phyloP scores from a whole-genome alignment of 2,113 vertebrate species.

The Recurvirostra avosetta region DNA sequence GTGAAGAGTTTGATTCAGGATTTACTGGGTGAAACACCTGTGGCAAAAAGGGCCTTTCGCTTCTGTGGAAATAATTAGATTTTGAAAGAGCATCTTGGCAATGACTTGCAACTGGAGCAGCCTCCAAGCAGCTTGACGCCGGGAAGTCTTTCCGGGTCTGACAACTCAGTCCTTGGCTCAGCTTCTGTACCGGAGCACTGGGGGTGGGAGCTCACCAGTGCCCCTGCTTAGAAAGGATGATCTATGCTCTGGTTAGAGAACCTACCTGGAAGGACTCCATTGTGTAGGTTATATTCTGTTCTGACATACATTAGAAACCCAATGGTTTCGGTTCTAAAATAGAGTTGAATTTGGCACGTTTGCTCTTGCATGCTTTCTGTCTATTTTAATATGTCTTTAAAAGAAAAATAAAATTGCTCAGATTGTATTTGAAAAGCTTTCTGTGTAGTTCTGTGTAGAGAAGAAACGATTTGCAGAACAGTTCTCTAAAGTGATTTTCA shows the following conservation, averaged over 20 bases:
- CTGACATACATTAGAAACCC: background rate
- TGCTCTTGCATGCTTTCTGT: background rate
- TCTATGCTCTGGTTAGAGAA: background rate
- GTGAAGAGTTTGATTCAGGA: background rate
- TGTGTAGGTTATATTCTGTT: background rate
- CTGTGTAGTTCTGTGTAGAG: background rate
- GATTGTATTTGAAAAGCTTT: background rate
- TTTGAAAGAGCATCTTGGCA: background rate
- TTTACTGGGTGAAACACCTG: background rate
- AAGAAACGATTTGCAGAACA: background rate
- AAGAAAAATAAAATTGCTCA: background rate
- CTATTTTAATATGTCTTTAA: background rate
- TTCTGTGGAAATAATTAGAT: background rate
- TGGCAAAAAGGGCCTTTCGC: background rate
- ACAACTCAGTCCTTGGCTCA: background rate
- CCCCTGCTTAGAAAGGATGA: background rate
- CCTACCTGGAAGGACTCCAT: background rate
- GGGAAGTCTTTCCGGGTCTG: background rate
- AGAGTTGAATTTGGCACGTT: background rate
- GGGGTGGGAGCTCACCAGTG: background rate
- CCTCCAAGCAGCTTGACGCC: background rate
- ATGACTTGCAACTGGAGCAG: background rate
- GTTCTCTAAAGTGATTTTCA: background rate
- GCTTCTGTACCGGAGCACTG: background rate
- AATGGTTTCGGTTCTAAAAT: background rate